Evolutionary conservation across 2,797 vertebrate species (phyloP).

Genomic region (Sebastes kiyomatsui): DNA sequence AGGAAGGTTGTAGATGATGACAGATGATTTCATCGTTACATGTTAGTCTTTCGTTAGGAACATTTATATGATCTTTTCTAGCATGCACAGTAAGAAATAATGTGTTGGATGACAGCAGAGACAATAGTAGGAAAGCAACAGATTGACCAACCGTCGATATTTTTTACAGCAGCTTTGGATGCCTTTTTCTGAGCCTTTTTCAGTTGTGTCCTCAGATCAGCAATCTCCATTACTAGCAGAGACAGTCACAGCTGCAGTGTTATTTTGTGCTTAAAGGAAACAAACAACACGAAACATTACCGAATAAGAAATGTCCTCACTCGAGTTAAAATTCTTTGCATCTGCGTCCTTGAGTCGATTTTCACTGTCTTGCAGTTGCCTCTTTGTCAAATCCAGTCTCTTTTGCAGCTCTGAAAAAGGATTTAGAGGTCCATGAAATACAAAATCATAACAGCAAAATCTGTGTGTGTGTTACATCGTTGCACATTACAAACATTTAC

Average conservation of each 20-base stretch:
- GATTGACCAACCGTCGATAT: conserved; percentile 14
- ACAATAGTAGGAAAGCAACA: neutral
- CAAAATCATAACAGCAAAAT: neutral
- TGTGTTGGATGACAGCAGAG: neutral
- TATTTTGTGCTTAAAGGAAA: neutral
- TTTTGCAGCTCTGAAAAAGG: conserved; percentile 36
- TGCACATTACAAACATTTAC: neutral
- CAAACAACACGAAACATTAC: neutral
- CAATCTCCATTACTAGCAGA: conserved; percentile 44
- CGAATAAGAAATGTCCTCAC: conserved; percentile 13
- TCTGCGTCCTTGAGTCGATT: conserved; percentile 1
- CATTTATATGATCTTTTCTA: neutral
- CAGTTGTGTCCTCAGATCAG: conserved; percentile 30
- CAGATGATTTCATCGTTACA: neutral
- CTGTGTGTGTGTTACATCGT: neutral
- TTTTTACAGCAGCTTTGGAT: neutral
- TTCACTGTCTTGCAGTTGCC: conserved; percentile 45
- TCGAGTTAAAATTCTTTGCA: neutral
- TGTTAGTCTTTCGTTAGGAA: neutral
- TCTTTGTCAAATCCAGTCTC: conserved; percentile 15
- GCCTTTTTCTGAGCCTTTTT: neutral
- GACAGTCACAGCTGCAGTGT: neutral
- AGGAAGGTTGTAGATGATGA: neutral
- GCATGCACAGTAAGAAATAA: neutral
- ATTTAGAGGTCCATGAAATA: neutral